Evolutionary conservation across 2,797 vertebrate genomes (phyloP), one percentile per base, ranked within the genome.

Genomic region (Oreonectes daqikongensis): DNA sequence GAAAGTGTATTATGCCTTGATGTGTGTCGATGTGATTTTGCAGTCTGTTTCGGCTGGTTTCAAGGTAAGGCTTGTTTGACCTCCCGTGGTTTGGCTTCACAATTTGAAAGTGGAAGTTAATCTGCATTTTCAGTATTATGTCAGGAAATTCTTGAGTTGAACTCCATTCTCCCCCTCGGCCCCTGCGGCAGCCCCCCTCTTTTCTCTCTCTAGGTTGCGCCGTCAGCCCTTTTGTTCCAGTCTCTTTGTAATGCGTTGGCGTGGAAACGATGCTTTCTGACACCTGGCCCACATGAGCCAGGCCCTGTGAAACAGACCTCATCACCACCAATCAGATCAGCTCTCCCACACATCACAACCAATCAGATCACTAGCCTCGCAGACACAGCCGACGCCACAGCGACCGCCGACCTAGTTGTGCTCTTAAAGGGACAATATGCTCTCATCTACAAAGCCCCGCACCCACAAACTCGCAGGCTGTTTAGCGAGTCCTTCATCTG

Each of bases 181-280:
- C 9, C 22, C 61, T 17, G 24, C 9, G 2, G 0, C 0, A 5
- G 24, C 12, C 22, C 2, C 63, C 7, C 35, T 15, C 4, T 1
- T 69, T 53, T 35, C 7, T 15, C 28, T 66, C 78, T 75, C 50
- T 46, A 71, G 46, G 74, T 80, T 71, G 72, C 38, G 68, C 79
- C 68, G 18, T 66, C 72, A 75, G 67, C 67, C 67, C 73, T 75
- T 72, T 81, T 74, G 78, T 84, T 79, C 75, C 71, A 76, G 78
- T 69, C 80, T 72, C 76, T 79, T 84, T 82, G 83, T 82, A 79
- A 75, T 82, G 69, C 79, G 79, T 77, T 77, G 83, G 70, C 55
- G 77, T 83, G 81, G 81, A 84, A 84, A 78, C 77, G 83, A 84
- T 84, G 79, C 79, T 81, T 83, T 84, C 79, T 84, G 83, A 84